Conservation (phyloP, 2,113 vertebrate species). For the Chunga burmeisteri region DNA sequence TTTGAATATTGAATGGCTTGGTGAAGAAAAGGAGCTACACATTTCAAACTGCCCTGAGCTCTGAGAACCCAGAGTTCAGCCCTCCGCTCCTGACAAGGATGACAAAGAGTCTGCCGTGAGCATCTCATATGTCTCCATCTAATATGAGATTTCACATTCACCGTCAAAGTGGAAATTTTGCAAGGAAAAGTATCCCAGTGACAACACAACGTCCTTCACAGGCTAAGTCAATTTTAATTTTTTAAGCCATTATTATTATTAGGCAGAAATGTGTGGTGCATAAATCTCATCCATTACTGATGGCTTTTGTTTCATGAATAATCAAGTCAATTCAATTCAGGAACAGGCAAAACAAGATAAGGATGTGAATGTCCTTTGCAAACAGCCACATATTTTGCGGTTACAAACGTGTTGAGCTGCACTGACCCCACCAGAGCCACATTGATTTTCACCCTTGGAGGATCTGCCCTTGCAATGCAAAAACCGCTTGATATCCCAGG, state of each 20-base stretch:
- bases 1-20: not conserved
- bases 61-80: not conserved
- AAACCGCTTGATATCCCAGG: not conserved
- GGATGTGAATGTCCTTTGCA: not conserved
- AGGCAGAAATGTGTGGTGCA: not conserved
- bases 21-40: not conserved
- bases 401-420: not conserved
- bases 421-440: too few species aligned
- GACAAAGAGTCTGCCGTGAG: not conserved
- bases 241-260: not conserved
- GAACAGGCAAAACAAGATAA: not conserved
- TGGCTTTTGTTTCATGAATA: not conserved
- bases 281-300: not conserved
- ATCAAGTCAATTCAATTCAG: not conserved
- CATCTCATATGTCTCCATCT: not conserved
- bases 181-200: not conserved
- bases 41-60: not conserved
- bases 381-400: accelerated
- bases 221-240: not conserved
- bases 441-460: not conserved
- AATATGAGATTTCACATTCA: not conserved
- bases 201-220: not conserved
- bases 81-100: not conserved
- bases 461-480: not conserved
- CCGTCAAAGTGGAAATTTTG: not conserved